Percentiles rank a stretch among this genome's conserved stretches.
Evolutionary conservation across 2,797 vertebrate species (phyloP).

Genomic region (Platalea minor): DNA sequence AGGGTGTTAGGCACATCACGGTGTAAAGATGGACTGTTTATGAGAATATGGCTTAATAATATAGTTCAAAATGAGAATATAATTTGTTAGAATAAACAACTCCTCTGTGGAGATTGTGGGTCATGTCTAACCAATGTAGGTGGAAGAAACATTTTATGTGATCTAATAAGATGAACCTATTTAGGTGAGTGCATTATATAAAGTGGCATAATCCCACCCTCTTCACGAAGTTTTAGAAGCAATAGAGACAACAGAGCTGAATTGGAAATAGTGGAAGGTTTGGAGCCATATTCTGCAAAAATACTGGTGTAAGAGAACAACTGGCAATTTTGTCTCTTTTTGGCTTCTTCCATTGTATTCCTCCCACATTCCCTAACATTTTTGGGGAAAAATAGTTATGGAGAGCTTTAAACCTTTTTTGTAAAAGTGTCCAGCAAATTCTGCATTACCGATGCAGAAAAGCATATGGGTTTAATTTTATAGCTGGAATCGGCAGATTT

Average conservation of each 20-base stretch:
- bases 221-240: background rate
- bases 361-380: background rate
- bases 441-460: background rate
- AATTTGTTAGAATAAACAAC: slow-evolving; percentile 79
- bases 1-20: rapidly evolving
- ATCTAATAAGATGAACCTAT: slow-evolving; percentile 74
- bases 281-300: background rate
- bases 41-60: slow-evolving; percentile 86
- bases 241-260: background rate
- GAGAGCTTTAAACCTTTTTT: background rate
- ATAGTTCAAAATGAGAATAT: slow-evolving; percentile 44
- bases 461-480: background rate
- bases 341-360: background rate
- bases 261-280: background rate
- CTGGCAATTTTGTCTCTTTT: background rate
- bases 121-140: slow-evolving; percentile 86
- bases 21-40: background rate
- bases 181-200: background rate
- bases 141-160: slow-evolving; percentile 83
- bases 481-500: background rate
- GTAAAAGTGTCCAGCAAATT: background rate
- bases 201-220: background rate
- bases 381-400: background rate
- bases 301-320: background rate
- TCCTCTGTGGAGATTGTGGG: slow-evolving; percentile 79